phyloP scores from a whole-genome alignment of 1,140 invertebrate species.

The Ceratosolen fusciceps region DNA sequence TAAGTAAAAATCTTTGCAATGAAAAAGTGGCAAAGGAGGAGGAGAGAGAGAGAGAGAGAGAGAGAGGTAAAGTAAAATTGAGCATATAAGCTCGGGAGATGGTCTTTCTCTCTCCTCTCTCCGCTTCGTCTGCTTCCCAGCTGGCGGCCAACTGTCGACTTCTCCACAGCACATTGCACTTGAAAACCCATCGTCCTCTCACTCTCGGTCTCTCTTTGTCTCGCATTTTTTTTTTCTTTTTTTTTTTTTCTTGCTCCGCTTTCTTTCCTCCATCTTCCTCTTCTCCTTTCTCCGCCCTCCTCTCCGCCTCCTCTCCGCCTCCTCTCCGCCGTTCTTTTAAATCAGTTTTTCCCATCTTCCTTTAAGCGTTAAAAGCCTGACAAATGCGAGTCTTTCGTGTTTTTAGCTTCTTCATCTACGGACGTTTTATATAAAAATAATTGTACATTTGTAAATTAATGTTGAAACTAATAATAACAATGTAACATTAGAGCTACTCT shows the following conservation, averaged over 20 bases:
- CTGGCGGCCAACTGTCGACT: conserved; percentile 57
- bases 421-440: background rate
- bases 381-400: background rate
- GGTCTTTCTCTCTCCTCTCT: conserved; percentile 26
- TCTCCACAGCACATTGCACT: conserved; percentile 27
- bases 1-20: conserved; percentile 40
- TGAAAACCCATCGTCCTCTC: conserved; percentile 38
- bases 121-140: conserved; percentile 56
- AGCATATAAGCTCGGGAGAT: conserved; percentile 3
- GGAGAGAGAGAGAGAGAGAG: conserved; percentile 17
- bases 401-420: background rate
- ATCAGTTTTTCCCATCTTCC: background rate
- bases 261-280: background rate
- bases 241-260: background rate
- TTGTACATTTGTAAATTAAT: background rate
- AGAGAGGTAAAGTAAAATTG: conserved; percentile 44
- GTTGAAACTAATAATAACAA: background rate
- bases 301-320: background rate
- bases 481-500: background rate
- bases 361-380: background rate
- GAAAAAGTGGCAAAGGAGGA: conserved; percentile 24
- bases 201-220: conserved; percentile 2
- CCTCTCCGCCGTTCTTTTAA: background rate
- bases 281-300: background rate
- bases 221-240: conserved; percentile 22